Conservation (phyloP, 2,113 vertebrate genomes). For the Cynocephalus volans region DNA sequence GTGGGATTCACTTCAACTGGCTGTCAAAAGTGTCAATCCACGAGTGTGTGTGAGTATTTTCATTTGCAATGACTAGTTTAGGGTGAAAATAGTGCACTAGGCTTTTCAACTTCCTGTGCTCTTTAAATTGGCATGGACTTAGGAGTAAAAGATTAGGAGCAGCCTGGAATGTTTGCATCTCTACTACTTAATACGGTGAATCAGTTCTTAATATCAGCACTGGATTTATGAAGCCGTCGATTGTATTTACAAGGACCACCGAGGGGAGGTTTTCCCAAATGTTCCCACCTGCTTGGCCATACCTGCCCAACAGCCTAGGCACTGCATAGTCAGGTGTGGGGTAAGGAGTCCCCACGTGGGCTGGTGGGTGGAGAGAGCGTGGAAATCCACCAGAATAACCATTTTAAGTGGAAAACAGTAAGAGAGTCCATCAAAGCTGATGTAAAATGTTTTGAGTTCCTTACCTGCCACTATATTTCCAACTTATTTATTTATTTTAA, state of each 20-base stretch:
- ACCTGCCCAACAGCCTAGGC: neutral
- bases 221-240: neutral
- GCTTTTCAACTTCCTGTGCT: neutral
- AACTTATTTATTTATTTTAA: neutral
- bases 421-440: neutral
- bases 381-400: neutral
- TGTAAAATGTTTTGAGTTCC: neutral
- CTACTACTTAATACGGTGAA: neutral
- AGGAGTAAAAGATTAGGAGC: neutral
- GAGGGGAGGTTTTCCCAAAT: neutral
- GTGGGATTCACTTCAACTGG: neutral
- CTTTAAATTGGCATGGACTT: neutral
- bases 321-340: neutral
- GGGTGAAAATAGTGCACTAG: neutral
- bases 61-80: neutral
- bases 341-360: neutral
- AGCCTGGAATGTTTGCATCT: neutral
- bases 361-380: neutral
- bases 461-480: neutral
- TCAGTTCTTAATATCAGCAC: neutral
- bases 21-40: neutral
- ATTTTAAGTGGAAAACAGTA: neutral
- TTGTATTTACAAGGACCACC: neutral
- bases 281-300: neutral
- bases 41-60: neutral